These are phyloP conservation scores for Asbolus verrucosus DNA, from an alignment of 1,140 invertebrate species.

Conservation along the genomic window DNA sequence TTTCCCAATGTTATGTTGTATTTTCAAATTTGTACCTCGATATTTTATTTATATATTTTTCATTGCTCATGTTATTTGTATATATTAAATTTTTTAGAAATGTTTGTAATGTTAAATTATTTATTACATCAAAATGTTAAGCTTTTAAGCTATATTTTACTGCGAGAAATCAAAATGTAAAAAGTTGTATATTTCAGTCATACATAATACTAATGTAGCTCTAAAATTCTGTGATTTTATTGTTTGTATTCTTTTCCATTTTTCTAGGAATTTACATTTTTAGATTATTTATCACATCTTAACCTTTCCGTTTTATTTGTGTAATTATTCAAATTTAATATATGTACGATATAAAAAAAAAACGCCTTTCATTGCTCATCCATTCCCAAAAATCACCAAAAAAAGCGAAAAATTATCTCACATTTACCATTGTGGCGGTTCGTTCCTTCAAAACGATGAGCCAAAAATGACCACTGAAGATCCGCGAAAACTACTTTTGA, in stretches of 20 bases:
- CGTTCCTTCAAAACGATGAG: too few relatives aligned
- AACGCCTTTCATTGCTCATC: neutral
- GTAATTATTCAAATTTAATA: slow-evolving; percentile 36
- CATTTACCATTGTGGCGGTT: too few relatives aligned
- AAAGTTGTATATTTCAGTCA: slow-evolving; percentile 45
- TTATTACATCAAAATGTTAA: slow-evolving; percentile 40
- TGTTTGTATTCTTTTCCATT: slow-evolving; percentile 54
- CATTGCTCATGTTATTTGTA: slow-evolving; percentile 43
- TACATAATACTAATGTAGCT: slow-evolving; percentile 42
- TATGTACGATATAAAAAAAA: slow-evolving; percentile 19
- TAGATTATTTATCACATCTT: slow-evolving; percentile 35
- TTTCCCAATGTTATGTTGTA: slow-evolving; percentile 13
- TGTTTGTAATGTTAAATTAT: slow-evolving; percentile 51
- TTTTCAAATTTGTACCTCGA: slow-evolving; percentile 40
- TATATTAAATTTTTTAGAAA: slow-evolving; percentile 47
- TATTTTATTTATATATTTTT: slow-evolving; percentile 43
- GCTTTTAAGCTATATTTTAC: slow-evolving; percentile 40
- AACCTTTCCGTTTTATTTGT: slow-evolving; percentile 29
- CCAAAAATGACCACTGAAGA: too few relatives aligned
- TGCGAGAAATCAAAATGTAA: slow-evolving; percentile 43
- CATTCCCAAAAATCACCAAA: too few relatives aligned
- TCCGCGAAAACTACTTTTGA: too few relatives aligned
- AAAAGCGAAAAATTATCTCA: too few relatives aligned
- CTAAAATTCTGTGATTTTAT: slow-evolving; percentile 59
- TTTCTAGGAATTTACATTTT: slow-evolving; percentile 44